These are phyloP conservation scores for Acrocephalus arundinaceus DNA, from an alignment of 2,113 vertebrate species.

Conservation along the genomic window DNA sequence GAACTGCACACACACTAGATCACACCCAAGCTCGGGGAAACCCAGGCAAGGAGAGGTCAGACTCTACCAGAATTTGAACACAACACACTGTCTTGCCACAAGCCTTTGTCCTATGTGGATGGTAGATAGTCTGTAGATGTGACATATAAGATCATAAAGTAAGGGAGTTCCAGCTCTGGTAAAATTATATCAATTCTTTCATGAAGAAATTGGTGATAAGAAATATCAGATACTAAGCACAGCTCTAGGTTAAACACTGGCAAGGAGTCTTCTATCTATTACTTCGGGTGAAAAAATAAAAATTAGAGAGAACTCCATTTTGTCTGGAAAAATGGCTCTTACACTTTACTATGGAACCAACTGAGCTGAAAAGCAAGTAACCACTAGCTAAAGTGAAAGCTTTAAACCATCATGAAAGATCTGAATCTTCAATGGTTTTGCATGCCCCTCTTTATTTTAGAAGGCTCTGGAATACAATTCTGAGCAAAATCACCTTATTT, in stretches of 20 bases:
- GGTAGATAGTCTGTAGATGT: neutral
- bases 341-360: neutral
- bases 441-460: neutral
- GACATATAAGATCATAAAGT: neutral
- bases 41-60: neutral
- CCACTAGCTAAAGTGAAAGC: neutral
- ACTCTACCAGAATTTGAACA: neutral
- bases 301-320: neutral
- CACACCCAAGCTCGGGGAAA: neutral
- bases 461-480: neutral
- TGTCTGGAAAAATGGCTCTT: neutral
- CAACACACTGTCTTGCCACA: neutral
- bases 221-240: neutral
- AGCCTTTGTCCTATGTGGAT: neutral
- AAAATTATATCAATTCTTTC: neutral
- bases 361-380: neutral
- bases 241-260: neutral
- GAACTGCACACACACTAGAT: neutral
- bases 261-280: neutral
- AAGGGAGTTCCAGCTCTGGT: neutral
- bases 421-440: neutral
- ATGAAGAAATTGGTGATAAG: neutral
- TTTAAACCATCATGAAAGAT: neutral
- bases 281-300: neutral
- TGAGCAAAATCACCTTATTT: slow-evolving; percentile 3